These are phyloP conservation scores for Hylyphantes graminicola DNA, from an alignment of 1,140 invertebrate species.

Conservation along the genomic window DNA sequence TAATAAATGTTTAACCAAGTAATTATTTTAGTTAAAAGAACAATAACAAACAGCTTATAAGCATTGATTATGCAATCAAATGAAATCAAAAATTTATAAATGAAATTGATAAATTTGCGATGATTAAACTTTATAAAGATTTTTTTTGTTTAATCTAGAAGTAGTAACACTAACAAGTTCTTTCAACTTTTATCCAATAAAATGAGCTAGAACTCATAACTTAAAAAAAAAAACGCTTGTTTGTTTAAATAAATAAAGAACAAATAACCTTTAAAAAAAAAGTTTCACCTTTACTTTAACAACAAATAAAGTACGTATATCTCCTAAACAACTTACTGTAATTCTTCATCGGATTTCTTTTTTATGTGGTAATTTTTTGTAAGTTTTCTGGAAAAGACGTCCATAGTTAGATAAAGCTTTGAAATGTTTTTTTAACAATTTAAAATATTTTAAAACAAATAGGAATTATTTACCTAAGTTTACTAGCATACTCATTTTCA, in stretches of 20 bases:
- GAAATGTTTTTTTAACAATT: neutral
- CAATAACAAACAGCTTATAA: too few relatives aligned
- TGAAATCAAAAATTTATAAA: too few relatives aligned
- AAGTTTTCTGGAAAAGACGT: slow-evolving; percentile 75
- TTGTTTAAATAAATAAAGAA: neutral
- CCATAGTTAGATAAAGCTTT: neutral
- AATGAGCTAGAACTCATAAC: too few relatives aligned
- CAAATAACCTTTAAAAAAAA: too few relatives aligned
- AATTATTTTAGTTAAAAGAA: too few relatives aligned
- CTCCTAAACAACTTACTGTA: slow-evolving; percentile 19
- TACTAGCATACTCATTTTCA: slow-evolving; percentile 95
- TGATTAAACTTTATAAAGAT: too few relatives aligned
- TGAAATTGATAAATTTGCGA: too few relatives aligned
- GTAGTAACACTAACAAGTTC: too few relatives aligned
- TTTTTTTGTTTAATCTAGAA: too few relatives aligned
- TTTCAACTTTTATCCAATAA: too few relatives aligned
- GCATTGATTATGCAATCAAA: too few relatives aligned
- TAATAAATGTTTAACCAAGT: neutral
- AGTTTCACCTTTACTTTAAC: neutral
- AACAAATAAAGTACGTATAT: neutral
- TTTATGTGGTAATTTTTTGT: slow-evolving; percentile 97
- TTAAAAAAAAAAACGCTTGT: too few relatives aligned
- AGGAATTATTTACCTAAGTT: slow-evolving; percentile 75
- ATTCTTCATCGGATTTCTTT: slow-evolving; percentile 96
- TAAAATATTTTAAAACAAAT: slow-evolving; percentile 8